Evolutionary conservation across 2,888 invertebrate genomes (phyloP).

Genomic region (Meta bourneti): DNA sequence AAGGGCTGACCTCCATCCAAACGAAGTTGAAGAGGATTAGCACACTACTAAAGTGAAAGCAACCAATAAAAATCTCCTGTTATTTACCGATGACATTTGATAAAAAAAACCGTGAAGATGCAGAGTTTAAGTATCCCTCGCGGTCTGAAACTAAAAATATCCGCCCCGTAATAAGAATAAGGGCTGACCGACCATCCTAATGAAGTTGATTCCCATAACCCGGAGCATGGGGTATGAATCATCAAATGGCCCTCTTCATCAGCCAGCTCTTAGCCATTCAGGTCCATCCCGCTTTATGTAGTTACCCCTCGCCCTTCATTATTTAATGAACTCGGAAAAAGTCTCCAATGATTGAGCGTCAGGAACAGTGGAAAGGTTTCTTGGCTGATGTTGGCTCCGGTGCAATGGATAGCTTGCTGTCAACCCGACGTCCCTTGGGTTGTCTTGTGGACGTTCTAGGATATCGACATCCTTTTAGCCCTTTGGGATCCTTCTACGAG

Average conservation of each 20-base stretch:
- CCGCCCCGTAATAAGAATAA: background rate
- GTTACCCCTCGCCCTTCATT: slow-evolving; percentile 47
- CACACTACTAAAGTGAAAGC: background rate
- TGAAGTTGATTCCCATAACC: slow-evolving; percentile 28
- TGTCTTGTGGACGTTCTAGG: slow-evolving; percentile 31
- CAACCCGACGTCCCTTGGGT: slow-evolving; percentile 49
- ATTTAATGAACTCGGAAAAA: slow-evolving; percentile 74
- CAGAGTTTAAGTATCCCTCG: background rate
- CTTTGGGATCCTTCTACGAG: slow-evolving; percentile 27
- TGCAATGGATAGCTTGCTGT: slow-evolving; percentile 70
- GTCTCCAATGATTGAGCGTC: slow-evolving; percentile 64
- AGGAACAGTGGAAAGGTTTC: slow-evolving; percentile 47
- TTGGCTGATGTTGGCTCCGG: slow-evolving; percentile 25
- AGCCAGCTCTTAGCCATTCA: slow-evolving; percentile 6
- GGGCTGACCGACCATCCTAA: slow-evolving; percentile 7
- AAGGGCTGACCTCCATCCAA: background rate
- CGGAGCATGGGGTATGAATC: slow-evolving; percentile 58
- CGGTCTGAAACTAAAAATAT: background rate
- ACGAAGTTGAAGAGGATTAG: background rate
- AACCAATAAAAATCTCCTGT: background rate
- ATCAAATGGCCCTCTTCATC: slow-evolving; percentile 54
- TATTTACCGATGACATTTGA: background rate
- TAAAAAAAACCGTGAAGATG: background rate
- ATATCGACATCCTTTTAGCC: slow-evolving; percentile 63
- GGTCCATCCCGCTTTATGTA: slow-evolving; percentile 29